Conservation (phyloP, 2,888 invertebrate species). For the Stegophylla sp. region DNA sequence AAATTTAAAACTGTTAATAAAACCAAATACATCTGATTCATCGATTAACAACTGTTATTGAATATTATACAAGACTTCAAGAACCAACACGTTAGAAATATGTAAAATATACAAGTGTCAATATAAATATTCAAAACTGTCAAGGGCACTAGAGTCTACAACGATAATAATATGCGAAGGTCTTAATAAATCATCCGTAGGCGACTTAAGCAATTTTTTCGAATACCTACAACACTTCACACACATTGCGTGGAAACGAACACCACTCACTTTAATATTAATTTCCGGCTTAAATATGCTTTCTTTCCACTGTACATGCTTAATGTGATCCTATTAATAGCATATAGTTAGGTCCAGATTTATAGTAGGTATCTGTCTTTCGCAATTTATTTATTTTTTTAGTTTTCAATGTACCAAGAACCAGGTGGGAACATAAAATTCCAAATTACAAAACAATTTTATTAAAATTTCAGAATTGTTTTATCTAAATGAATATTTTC, state of each 20-base stretch:
- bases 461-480: no score
- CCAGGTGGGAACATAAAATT: no score
- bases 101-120: neutral
- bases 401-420: no score
- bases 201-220: neutral
- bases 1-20: neutral
- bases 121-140: neutral
- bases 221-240: neutral
- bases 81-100: neutral
- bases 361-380: no score
- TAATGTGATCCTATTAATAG: constrained; percentile 19
- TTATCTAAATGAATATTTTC: no score
- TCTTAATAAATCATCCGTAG: constrained; percentile 19
- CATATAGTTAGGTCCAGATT: no score
- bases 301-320: neutral
- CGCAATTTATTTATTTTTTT: no score
- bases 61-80: neutral
- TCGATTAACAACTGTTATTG: neutral
- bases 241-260: constrained; percentile 24
- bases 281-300: constrained; percentile 36
- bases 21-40: neutral
- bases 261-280: neutral
- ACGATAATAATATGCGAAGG: constrained; percentile 45
- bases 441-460: no score
- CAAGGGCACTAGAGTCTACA: constrained; percentile 5